Base-by-base conservation (phyloP, 2,113 vertebrate species). In the Macrotus californicus region DNA sequence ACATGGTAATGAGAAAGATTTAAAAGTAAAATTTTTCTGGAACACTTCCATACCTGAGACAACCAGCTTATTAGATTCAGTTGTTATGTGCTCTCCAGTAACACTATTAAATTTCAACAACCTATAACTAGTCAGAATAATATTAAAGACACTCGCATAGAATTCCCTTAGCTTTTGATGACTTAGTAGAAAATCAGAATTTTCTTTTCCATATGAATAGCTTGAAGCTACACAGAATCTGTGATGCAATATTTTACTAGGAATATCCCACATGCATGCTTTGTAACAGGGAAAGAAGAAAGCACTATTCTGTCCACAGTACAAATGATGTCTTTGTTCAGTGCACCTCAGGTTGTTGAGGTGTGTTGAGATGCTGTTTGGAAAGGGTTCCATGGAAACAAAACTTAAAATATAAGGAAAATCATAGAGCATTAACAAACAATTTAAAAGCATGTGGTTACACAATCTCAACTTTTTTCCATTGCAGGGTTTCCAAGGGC, bases 1-100 rank as follows among this genome's bases (percentile, higher is more conserved):
- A 93, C 69, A 96, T 64, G 61, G 73, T 91, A 93, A 91, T 96
- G 81, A 96, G 77, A 86, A 92, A 79, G 39, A 95, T 93, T 95
- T 95, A 86, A 96, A 94, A 96, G 91, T 83, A 84, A 95, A 97
- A 88, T 94, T 94, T 94, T 95, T 95, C 88, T 94, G 93, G 86
- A 96, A 97, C 56, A 69, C 89, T 93, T 69, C 61, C 56, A 46
- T 93, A 97, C 91, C 96, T 84, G 82, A 86, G 83, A 97, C 64
- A 95, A 96, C 85, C 5, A 1, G 86, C 75, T 93, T 89, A 92
- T 91, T 92, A 84, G 52, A 95, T 31, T 93, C 59, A 72, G n/a
- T 50, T 90, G 75, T 86, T 79, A 46, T 1, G 31, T 48, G 77
- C 39, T 95, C 73, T 93, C 81, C 56, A 72, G 70, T 88, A 95